A percentile compares a stretch with the other conserved stretches of the same genome.
Conservation (phyloP, 2,113 vertebrate species). For the Tichodroma muraria region DNA sequence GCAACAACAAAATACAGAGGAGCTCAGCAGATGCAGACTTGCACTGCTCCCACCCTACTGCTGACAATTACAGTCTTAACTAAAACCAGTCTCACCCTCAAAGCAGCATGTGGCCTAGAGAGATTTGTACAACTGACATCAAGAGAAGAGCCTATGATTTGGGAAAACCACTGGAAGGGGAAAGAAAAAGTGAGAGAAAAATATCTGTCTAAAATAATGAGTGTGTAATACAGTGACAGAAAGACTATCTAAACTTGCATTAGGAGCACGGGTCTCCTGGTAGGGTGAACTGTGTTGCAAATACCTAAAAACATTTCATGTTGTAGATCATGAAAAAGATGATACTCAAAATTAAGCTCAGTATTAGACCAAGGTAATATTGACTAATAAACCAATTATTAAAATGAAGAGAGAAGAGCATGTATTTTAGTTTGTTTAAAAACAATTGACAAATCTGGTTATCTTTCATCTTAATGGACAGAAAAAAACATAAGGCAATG, state of each 20-base stretch:
- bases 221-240: background rate
- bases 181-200: background rate
- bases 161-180: background rate
- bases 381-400: background rate
- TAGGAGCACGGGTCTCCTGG: background rate
- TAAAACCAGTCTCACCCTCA: slow-evolving; percentile 57
- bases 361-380: background rate
- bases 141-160: slow-evolving; percentile 41
- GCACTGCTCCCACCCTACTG: background rate
- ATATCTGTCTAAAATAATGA: background rate
- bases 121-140: slow-evolving; percentile 53
- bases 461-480: background rate
- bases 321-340: background rate
- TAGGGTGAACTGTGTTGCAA: background rate
- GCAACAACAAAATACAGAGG: slow-evolving; percentile 15
- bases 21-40: background rate
- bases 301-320: background rate
- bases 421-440: background rate
- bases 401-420: background rate
- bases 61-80: slow-evolving; percentile 46
- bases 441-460: background rate
- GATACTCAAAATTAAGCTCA: background rate
- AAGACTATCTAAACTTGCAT: background rate
- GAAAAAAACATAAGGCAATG: background rate
- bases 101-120: slow-evolving; percentile 42